Conservation (phyloP, 2,113 vertebrate genomes). For the Varanus salvator region DNA sequence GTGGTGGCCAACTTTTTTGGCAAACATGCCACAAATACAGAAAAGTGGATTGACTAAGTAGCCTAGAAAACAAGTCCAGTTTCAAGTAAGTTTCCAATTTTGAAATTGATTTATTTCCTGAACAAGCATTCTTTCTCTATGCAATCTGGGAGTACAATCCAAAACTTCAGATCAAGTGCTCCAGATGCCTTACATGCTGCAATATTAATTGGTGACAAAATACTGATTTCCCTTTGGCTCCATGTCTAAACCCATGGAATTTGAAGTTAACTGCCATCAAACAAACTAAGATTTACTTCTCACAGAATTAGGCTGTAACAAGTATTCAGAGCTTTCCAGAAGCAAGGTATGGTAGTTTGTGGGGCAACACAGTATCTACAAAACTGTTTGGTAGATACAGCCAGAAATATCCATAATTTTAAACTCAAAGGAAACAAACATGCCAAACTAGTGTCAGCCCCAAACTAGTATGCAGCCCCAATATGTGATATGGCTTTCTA, state of each 20-base stretch:
- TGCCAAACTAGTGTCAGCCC: neutral
- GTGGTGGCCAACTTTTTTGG: neutral
- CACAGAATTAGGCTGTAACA: neutral
- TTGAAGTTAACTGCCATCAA: neutral
- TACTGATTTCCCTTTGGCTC: neutral
- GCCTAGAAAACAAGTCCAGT: no score
- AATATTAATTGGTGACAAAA: neutral
- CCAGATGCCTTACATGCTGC: neutral
- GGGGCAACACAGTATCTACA: neutral
- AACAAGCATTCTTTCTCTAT: neutral
- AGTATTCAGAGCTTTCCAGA: neutral
- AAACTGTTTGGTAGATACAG: neutral
- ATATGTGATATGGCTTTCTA: neutral
- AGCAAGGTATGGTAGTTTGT: neutral
- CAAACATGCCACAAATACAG: neutral
- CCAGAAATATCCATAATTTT: neutral
- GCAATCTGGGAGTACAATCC: neutral
- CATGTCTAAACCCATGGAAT: neutral
- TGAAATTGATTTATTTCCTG: constrained; percentile 1
- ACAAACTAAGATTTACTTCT: neutral
- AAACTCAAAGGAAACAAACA: neutral
- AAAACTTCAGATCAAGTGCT: neutral
- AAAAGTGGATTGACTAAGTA: no score
- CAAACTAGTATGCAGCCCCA: neutral
- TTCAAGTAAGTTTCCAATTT: neutral